Base-by-base conservation (phyloP, 2,797 vertebrate species). In the Sebastes diaconus region DNA sequence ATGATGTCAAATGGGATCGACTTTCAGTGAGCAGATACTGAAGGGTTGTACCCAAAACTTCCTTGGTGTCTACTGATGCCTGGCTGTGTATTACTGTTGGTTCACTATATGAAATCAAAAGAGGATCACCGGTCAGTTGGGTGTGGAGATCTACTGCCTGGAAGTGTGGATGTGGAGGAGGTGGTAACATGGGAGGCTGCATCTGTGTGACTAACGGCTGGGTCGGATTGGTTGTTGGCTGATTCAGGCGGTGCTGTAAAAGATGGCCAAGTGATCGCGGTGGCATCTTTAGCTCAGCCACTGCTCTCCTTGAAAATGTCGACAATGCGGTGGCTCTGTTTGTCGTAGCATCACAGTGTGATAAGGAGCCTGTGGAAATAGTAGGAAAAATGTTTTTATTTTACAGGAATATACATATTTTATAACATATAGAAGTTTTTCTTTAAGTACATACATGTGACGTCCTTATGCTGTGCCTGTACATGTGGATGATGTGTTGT, bases 201-300 rank as follows among this genome's bases (percentile, higher is more conserved):
- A 93, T 89, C 73, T 93, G 92, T 30, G 90, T 84, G 16, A 86
- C 72, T 29, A 86, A 65, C 3, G 8, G 57, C 63, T 81, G 83
- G 13, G 68, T 77, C 13, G 89, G 85, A 46, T 27, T 76, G 20
- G 50, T 68, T 14, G 73, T 76, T 61, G 86, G 84, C 58, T 68
- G 78, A 73, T 80, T 79, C 14, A 22, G 54, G 5, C 2, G 73
- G 2, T 66, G 75, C 63, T 87, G 58, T 59, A 78, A 69, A 72
- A 82, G 46, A 59, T 0, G 50, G 11, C 68, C 69, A 27, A 16
- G 46, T 3, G 87, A 57, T 12, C 36, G 30, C 3, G 57, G 36
- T 29, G 75, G 46, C 14, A 55, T 63, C 9, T 77, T 72, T 3
- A 75, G 32, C 69, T 80, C 85, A 39, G 72, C 50, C 12, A 29